phyloP scores from a whole-genome alignment of 2,797 vertebrate genomes.

The Neosalanx taihuensis region DNA sequence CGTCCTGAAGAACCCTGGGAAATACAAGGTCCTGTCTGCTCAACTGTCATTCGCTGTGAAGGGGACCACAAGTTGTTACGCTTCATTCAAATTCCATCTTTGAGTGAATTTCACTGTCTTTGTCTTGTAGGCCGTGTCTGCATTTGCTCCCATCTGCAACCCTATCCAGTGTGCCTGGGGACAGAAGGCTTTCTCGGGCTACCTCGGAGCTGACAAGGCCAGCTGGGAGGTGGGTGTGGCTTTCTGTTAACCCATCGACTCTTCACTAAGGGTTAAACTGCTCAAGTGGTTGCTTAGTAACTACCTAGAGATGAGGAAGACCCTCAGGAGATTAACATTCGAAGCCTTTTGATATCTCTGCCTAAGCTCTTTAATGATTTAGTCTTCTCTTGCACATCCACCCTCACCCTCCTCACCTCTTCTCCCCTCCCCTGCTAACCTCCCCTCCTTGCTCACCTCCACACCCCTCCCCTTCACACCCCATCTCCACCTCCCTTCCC shows the following conservation, averaged over 20 bases:
- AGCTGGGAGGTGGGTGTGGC: constrained; percentile 85
- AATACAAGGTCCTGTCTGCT: constrained; percentile 80
- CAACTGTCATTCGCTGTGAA: background rate
- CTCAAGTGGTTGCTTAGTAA: background rate
- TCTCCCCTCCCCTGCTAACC: no score
- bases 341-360: background rate
- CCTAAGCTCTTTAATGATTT: background rate
- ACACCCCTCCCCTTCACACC: background rate
- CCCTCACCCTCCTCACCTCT: background rate
- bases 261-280: background rate
- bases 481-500: background rate
- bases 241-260: background rate
- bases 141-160: constrained; percentile 95
- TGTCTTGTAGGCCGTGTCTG: constrained; percentile 83
- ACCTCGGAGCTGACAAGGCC: constrained; percentile 84
- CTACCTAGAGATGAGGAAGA: background rate
- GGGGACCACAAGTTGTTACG: background rate
- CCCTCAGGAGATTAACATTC: no score
- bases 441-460: background rate
- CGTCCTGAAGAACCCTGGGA: constrained; percentile 88
- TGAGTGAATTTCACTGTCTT: background rate
- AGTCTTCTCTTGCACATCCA: background rate
- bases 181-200: constrained; percentile 90
- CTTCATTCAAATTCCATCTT: background rate
- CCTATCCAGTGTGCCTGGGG: constrained; percentile 93